Evolutionary conservation across 2,888 invertebrate genomes (phyloP), one percentile per base, ranked within the genome.

Genomic region (Macrophya annulata): DNA sequence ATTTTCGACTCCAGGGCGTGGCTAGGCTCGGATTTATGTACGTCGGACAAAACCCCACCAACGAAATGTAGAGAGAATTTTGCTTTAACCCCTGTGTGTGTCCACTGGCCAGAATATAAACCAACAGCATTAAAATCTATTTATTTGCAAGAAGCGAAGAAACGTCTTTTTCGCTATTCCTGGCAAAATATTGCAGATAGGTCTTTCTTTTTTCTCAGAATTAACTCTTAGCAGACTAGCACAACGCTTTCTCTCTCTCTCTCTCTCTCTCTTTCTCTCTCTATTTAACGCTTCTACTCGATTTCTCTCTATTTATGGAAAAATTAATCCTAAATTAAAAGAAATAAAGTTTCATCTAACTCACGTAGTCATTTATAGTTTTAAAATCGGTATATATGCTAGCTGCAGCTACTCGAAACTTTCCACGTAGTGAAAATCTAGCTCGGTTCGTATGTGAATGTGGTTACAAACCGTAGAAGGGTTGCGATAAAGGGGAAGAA

Each of bases 1-100:
- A 85, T 79, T 85, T 85, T 85, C 85, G 85, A 79, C 85, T 65
- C 37, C 74, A 21, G 85, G 85, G 85, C 85, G 85, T 62, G 77
- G 85, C 77, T 48, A 68, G 76, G 72, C 17, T 79, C n/a, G 85
- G 77, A 85, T 85, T 85, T 85, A 85, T 85, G 85, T 79, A 68
- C 62, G 77, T 48, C 68, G 79, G 85, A 85, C 85, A 45, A 85
- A 15, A 43, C 45, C 72, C 72, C 40, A 21, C 25, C 62, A 21
- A n/a, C 72, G 72, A 74, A 74, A 74, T 40, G 43, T 74, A 21
- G 84, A 62, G 76, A 76, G 72, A 43, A 59, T 84, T 45, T 77
- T 25, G 17, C n/a, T 55, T 31, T 45, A 76, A 37, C 62, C 59
- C 55, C 55, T 0, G 77, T 77, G 81, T 48, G 77, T 77, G 81